These are phyloP conservation scores for Theocolax elegans DNA, from an alignment of 1,140 invertebrate species.

Conservation along the genomic window DNA sequence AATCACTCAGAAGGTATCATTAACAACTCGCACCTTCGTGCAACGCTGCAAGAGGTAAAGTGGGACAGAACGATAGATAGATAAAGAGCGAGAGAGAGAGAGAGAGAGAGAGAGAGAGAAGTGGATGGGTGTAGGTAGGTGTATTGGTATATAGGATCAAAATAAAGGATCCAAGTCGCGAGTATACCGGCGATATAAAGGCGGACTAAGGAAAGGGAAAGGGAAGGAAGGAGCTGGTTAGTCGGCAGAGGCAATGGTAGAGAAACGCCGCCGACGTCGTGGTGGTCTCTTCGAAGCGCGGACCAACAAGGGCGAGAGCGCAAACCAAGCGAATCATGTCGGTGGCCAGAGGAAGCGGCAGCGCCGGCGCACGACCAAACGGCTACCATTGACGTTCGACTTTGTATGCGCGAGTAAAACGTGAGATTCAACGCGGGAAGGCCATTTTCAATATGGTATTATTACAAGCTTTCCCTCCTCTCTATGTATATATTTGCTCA, in stretches of 20 bases:
- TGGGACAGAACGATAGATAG: no score
- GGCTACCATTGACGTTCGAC: background rate
- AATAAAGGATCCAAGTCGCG: background rate
- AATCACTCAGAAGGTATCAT: no score
- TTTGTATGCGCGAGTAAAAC: background rate
- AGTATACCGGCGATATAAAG: background rate
- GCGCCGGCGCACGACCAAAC: no score
- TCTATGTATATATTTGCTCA: no score
- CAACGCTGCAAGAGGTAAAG: no score
- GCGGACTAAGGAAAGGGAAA: background rate
- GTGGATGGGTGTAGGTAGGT: background rate
- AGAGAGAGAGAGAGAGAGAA: no score
- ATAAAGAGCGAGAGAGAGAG: no score
- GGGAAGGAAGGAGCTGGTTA: background rate
- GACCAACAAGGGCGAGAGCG: constrained; percentile 21
- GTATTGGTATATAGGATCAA: background rate
- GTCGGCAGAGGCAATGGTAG: background rate
- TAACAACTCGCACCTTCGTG: no score
- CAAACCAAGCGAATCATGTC: background rate
- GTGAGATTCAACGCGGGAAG: background rate
- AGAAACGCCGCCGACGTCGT: background rate
- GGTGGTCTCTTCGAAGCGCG: constrained; percentile 21
- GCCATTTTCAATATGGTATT: no score
- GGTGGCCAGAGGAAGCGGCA: background rate
- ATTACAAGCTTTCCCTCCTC: no score